Evolutionary conservation across 2,797 vertebrate genomes (phyloP).

Genomic region (Xenentodon cancila): DNA sequence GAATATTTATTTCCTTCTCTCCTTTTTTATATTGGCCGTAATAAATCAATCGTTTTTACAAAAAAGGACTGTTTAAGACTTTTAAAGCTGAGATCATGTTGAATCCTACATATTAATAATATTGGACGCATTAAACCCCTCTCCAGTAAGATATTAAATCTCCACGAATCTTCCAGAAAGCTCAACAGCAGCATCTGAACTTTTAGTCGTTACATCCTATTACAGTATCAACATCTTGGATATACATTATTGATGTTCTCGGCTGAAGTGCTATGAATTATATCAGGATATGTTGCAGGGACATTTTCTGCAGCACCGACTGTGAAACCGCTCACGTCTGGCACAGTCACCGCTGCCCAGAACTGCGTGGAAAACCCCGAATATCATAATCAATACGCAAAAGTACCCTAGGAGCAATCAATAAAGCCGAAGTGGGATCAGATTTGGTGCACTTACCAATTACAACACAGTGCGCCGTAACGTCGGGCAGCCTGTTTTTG

Average conservation of each 20-base stretch:
- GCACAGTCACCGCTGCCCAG: constrained; percentile 8
- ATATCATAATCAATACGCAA: constrained; percentile 22
- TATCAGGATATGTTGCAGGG: constrained; percentile 14
- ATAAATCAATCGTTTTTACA: too few relatives aligned
- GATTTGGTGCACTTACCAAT: constrained; percentile 63
- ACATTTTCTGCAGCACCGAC: constrained; percentile 28
- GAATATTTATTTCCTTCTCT: too few relatives aligned
- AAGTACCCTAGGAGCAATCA: constrained; percentile 6
- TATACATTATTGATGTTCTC: not conserved
- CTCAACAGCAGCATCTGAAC: constrained; percentile 7
- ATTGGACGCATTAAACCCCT: not conserved
- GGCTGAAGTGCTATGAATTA: not conserved
- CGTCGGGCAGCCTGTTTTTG: constrained; percentile 59
- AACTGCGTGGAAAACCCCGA: constrained; percentile 17
- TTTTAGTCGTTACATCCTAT: not conserved
- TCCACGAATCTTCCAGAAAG: not conserved
- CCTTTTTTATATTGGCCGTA: too few relatives aligned
- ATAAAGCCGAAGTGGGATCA: constrained; percentile 7
- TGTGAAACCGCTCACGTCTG: constrained; percentile 9
- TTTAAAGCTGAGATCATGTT: too few relatives aligned
- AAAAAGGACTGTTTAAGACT: too few relatives aligned
- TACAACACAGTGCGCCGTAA: constrained; percentile 64
- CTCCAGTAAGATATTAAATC: not conserved
- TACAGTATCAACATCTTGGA: not conserved
- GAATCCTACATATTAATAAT: not conserved